These are phyloP conservation scores for Lasioglossum calceatum DNA, from an alignment of 2,888 invertebrate species.

Conservation along the genomic window DNA sequence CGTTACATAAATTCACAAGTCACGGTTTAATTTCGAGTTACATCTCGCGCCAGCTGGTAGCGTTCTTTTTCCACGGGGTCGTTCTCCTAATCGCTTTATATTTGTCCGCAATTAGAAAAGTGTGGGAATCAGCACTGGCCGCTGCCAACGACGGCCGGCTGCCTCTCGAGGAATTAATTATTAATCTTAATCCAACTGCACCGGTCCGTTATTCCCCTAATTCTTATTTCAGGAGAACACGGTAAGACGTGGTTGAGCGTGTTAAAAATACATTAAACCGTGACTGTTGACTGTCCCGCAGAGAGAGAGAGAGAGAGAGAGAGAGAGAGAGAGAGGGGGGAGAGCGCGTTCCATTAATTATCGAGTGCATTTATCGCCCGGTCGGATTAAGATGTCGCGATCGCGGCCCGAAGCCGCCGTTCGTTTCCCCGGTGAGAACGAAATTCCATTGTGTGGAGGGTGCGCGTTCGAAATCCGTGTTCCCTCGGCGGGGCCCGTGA, in stretches of 20 bases:
- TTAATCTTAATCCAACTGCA: constrained; percentile 13
- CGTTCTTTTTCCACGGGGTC: background rate
- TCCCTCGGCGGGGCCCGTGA: background rate
- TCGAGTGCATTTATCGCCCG: constrained; percentile 19
- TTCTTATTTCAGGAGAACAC: constrained; percentile 5
- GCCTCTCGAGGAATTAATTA: constrained; percentile 2
- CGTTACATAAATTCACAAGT: constrained; percentile 53
- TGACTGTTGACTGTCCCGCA: background rate
- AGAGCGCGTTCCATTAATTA: constrained; percentile 35
- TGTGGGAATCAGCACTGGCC: background rate
- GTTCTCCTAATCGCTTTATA: background rate
- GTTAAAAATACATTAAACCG: constrained; percentile 32
- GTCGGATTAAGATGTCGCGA: constrained; percentile 36
- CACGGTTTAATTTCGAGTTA: constrained; percentile 19
- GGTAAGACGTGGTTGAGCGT: background rate
- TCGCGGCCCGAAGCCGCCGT: constrained; percentile 20
- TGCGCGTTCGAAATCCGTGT: background rate
- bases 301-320: background rate
- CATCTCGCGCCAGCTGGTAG: background rate
- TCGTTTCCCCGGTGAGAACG: constrained; percentile 30
- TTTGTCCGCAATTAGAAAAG: constrained; percentile 21
- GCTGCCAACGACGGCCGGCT: background rate
- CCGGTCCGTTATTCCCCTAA: background rate
- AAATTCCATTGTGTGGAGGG: constrained; percentile 26
- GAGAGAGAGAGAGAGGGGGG: background rate